Conservation (phyloP, 2,113 vertebrate species). For the Poeciliopsis retropinna region DNA sequence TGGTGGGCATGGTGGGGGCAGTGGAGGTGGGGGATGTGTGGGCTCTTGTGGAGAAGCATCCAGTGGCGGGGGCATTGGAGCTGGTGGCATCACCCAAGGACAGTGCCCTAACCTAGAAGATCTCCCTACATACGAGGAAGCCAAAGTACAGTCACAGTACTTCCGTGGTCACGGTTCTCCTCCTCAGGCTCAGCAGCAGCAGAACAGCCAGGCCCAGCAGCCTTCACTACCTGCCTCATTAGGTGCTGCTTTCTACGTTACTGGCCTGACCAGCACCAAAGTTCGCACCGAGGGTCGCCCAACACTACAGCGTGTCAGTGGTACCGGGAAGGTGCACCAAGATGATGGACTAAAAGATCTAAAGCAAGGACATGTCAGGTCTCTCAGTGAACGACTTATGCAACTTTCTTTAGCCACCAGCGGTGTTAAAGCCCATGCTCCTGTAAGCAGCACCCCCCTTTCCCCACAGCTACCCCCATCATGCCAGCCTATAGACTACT, state of each 20-base stretch:
- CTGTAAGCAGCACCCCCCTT: slow-evolving; percentile 89
- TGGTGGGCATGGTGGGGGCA: slow-evolving; percentile 71
- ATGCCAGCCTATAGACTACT: slow-evolving; percentile 86
- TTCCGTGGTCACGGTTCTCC: slow-evolving; percentile 87
- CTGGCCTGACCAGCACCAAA: slow-evolving; percentile 88
- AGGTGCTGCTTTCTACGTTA: slow-evolving; percentile 93
- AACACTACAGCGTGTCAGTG: slow-evolving; percentile 89
- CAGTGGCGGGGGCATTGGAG: slow-evolving; percentile 75
- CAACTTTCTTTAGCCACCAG: slow-evolving; percentile 96
- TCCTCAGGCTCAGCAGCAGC: slow-evolving; percentile 56
- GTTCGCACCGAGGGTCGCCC: slow-evolving; percentile 95
- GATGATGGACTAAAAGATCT: slow-evolving; percentile 97
- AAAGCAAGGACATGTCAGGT: slow-evolving; percentile 98
- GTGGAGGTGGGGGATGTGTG: slow-evolving; percentile 81
- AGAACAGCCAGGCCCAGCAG: slow-evolving; percentile 65
- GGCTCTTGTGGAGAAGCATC: slow-evolving; percentile 70
- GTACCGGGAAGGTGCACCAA: slow-evolving; percentile 90
- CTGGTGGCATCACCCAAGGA: slow-evolving; percentile 74
- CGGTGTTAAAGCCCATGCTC: slow-evolving; percentile 93
- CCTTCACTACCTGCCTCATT: slow-evolving; percentile 81
- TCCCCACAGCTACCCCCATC: slow-evolving; percentile 84
- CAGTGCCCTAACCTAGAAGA: slow-evolving; percentile 89
- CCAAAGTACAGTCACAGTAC: slow-evolving; percentile 98
- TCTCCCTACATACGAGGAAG: slow-evolving; percentile 96
- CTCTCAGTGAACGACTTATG: slow-evolving; percentile 96